Percentiles rank a stretch among this genome's conserved stretches.
Evolutionary conservation across 2,888 invertebrate genomes (phyloP).

Genomic region (Andrena haemorrhoa): DNA sequence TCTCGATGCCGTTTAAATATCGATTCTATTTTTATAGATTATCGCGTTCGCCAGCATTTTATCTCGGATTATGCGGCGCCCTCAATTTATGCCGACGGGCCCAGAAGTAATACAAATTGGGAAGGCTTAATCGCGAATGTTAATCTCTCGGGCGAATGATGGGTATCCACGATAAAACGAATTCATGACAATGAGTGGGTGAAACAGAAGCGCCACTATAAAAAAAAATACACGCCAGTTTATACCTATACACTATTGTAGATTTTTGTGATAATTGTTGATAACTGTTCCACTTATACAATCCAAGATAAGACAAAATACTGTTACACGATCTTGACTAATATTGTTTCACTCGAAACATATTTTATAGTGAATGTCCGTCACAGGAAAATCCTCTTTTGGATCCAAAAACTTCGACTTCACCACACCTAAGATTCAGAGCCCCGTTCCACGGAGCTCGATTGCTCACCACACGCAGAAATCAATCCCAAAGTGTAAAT

Average conservation of each 20-base stretch:
- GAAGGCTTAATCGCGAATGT: conserved; percentile 44
- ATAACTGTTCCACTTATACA: no score
- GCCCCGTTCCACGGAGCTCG: no score
- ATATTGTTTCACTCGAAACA: no score
- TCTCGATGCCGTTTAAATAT: conserved; percentile 55
- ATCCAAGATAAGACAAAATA: no score
- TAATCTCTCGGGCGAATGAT: conserved; percentile 38
- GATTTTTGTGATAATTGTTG: background rate
- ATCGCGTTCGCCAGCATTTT: conserved; percentile 55
- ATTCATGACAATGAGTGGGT: background rate
- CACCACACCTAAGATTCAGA: no score
- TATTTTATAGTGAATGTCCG: no score
- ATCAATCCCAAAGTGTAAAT: no score
- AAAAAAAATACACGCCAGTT: background rate
- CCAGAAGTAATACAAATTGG: conserved; percentile 43
- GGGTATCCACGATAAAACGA: conserved; percentile 19
- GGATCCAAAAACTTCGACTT: no score
- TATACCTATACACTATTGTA: background rate
- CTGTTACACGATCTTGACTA: no score
- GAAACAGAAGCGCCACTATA: background rate
- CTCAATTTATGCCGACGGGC: conserved; percentile 42
- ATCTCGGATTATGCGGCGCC: conserved; percentile 50
- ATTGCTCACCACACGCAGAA: no score
- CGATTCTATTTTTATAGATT: conserved; percentile 60
- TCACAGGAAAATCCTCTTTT: no score